Percentiles rank a stretch among this genome's conserved stretches.
These are phyloP conservation scores for Panonychus citri DNA, from an alignment of 1,140 invertebrate species.

Conservation along the genomic window DNA sequence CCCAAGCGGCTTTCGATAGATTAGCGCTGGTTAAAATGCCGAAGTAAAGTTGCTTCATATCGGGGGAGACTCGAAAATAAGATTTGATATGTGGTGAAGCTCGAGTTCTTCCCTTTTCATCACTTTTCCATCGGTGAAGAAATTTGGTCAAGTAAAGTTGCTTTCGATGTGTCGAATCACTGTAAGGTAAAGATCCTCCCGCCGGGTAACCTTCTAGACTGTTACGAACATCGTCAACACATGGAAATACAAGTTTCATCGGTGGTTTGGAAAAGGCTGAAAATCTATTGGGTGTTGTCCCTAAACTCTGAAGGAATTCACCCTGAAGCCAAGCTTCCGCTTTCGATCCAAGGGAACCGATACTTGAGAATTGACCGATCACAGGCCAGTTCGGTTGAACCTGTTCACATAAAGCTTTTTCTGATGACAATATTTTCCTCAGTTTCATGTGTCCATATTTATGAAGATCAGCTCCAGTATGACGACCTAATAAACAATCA, in stretches of 20 bases:
- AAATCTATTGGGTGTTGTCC: not conserved
- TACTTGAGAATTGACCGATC: constrained; percentile 66
- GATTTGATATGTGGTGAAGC: constrained; percentile 87
- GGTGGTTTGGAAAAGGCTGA: not conserved
- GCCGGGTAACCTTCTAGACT: constrained; percentile 61
- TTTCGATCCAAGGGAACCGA: constrained; percentile 52
- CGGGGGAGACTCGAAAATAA: constrained; percentile 50
- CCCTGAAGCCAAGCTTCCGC: constrained; percentile 41
- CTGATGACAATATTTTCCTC: constrained; percentile 32
- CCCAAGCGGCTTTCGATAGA: constrained; percentile 51
- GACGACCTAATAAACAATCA: constrained; percentile 26
- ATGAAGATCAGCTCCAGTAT: constrained; percentile 29
- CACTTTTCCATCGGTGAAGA: constrained; percentile 60
- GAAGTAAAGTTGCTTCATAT: constrained; percentile 38
- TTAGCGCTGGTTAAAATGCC: constrained; percentile 46
- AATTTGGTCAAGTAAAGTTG: constrained; percentile 55
- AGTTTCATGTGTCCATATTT: constrained; percentile 48
- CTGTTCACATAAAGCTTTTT: constrained; percentile 19
- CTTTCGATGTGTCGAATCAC: constrained; percentile 46
- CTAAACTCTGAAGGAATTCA: constrained; percentile 36
- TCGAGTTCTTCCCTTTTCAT: constrained; percentile 34
- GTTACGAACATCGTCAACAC: constrained; percentile 45
- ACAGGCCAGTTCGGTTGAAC: constrained; percentile 34
- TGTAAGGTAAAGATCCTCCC: constrained; percentile 73
- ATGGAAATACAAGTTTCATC: constrained; percentile 36